Evolutionary conservation across 2,797 vertebrate species (phyloP).

Genomic region (Mus caroli): DNA sequence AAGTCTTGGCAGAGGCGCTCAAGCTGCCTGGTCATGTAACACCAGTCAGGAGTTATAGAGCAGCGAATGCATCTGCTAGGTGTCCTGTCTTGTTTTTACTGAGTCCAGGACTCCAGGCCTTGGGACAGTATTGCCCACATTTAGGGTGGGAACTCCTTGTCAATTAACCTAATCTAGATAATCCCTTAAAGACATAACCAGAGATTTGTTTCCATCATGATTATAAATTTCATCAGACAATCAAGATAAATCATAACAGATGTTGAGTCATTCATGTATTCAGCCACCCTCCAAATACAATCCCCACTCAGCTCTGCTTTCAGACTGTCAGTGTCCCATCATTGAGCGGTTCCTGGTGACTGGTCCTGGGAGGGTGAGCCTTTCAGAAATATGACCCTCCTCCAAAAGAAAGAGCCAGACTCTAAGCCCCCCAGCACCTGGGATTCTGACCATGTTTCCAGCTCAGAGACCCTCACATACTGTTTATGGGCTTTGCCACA

Average conservation of each 20-base stretch:
- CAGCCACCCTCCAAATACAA: background rate
- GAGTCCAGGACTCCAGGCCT: background rate
- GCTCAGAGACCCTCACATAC: background rate
- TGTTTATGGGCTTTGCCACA: background rate
- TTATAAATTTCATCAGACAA: background rate
- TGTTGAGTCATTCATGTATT: background rate
- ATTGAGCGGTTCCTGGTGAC: background rate
- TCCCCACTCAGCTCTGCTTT: background rate
- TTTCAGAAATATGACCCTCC: background rate
- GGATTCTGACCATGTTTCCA: background rate
- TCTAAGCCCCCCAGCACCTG: rapidly evolving
- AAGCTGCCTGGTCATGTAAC: background rate
- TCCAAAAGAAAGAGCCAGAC: background rate
- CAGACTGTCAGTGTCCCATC: background rate
- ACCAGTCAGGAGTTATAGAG: background rate
- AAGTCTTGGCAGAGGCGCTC: background rate
- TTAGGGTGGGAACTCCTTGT: background rate
- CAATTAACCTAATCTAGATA: background rate
- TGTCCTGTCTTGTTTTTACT: background rate
- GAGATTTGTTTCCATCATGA: background rate
- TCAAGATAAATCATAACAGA: background rate
- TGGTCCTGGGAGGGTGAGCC: rapidly evolving
- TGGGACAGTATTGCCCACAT: too few relatives aligned
- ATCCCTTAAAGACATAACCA: background rate
- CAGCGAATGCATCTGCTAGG: background rate